phyloP scores from a whole-genome alignment of 2,888 invertebrate genomes.

The Buathra laborator region DNA sequence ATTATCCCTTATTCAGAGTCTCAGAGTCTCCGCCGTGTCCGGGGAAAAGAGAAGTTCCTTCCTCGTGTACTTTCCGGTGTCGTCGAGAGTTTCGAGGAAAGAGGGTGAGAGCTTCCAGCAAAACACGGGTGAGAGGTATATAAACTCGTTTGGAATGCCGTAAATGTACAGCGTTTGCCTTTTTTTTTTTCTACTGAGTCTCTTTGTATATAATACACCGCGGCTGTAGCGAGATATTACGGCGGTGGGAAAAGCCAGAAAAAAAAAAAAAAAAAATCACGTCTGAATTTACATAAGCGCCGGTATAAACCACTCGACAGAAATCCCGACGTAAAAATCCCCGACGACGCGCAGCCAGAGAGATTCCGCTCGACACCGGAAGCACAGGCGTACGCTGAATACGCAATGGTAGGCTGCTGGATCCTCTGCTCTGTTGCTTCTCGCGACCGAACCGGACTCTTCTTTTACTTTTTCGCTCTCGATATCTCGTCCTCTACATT shows the following conservation, averaged over 20 bases:
- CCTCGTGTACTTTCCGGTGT: constrained; percentile 58
- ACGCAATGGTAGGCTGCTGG: constrained; percentile 79
- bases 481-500: constrained; percentile 44
- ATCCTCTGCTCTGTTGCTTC: constrained; percentile 59
- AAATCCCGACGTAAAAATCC: constrained; percentile 83
- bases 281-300: constrained; percentile 85
- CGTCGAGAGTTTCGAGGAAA: constrained; percentile 23
- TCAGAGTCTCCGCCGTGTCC: constrained; percentile 42
- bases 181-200: constrained; percentile 14
- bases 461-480: constrained; percentile 79
- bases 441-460: constrained; percentile 35
- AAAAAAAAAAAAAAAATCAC: constrained; percentile 81
- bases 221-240: constrained; percentile 39
- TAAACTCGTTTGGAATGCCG: constrained; percentile 75
- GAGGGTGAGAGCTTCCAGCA: constrained; percentile 4
- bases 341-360: constrained; percentile 72
- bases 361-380: constrained; percentile 76
- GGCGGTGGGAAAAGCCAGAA: constrained; percentile 18
- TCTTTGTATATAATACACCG: constrained; percentile 18
- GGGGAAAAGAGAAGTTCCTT: constrained; percentile 38
- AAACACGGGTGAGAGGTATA: constrained; percentile 58
- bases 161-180: constrained; percentile 73
- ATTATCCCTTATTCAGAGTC: constrained; percentile 50
- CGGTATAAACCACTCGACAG: constrained; percentile 85
- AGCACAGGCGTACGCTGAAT: constrained; percentile 82